phyloP scores from a whole-genome alignment of 1,140 invertebrate genomes.

The Zaprionus tsacasi region DNA sequence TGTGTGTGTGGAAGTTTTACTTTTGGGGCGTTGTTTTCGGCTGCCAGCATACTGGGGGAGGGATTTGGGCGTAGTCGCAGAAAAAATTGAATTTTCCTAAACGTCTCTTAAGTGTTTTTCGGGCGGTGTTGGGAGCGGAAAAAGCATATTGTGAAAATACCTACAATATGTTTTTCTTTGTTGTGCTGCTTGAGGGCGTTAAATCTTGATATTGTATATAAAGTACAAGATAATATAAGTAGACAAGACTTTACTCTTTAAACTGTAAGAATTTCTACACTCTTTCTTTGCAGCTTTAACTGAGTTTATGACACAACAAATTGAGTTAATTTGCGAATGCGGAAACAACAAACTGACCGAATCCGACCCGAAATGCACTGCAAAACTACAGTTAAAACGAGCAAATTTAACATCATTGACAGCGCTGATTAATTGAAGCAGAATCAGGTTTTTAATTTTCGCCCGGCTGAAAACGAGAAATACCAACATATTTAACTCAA shows the following conservation, averaged over 20 bases:
- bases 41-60: conserved; percentile 24
- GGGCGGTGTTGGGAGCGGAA: neutral
- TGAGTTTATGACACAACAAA: conserved; percentile 7
- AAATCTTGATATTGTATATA: neutral
- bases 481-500: conserved; percentile 69
- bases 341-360: conserved; percentile 53
- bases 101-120: conserved; percentile 58
- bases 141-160: conserved; percentile 36
- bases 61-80: conserved; percentile 53
- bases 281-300: neutral
- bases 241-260: neutral
- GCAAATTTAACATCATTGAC: conserved; percentile 77
- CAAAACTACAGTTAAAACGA: conserved; percentile 21
- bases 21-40: conserved; percentile 74
- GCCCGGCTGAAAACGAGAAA: conserved; percentile 19
- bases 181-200: conserved; percentile 6
- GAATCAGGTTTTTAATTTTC: conserved; percentile 77
- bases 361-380: neutral
- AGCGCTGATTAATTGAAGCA: conserved; percentile 72
- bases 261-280: neutral
- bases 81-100: conserved; percentile 63
- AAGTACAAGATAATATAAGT: neutral
- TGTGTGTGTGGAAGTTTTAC: conserved; percentile 43
- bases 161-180: conserved; percentile 62
- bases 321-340: conserved; percentile 33